Evolutionary conservation across 2,113 vertebrate genomes (phyloP).

Genomic region (Protobothrops mucrosquamatus): DNA sequence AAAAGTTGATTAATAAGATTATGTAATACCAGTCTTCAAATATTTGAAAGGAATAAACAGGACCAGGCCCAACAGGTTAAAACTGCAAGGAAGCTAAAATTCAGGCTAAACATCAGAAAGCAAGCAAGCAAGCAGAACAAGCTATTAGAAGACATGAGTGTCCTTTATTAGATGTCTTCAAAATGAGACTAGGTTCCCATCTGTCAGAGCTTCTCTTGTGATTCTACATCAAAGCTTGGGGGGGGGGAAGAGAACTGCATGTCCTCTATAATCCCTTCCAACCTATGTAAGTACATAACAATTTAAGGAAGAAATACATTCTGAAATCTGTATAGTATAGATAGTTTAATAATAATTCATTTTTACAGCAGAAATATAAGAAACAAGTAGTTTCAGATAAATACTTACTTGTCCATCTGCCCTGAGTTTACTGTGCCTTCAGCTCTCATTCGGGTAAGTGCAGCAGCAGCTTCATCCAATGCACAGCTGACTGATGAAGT

Average conservation of each 20-base stretch:
- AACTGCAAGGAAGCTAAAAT: too few species aligned
- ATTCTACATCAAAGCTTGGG: not conserved
- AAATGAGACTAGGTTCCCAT: too few species aligned
- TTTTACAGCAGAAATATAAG: not conserved
- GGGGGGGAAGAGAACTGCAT: not conserved
- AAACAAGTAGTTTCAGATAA: not conserved
- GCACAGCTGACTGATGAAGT: conserved; percentile 98
- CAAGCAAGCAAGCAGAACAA: too few species aligned
- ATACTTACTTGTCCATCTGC: conserved; percentile 97
- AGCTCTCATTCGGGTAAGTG: conserved; percentile 97
- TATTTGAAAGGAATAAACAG: too few species aligned
- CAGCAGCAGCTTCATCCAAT: conserved; percentile 97
- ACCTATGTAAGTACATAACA: not conserved
- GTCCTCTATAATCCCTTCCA: not conserved
- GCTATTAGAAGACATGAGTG: too few species aligned
- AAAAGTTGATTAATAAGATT: too few species aligned
- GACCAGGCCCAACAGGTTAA: too few species aligned
- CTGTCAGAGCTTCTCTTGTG: not conserved
- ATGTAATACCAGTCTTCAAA: too few species aligned
- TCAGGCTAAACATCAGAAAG: too few species aligned
- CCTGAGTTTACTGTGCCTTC: conserved; percentile 95
- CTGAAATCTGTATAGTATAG: not conserved
- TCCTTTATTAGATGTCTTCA: too few species aligned
- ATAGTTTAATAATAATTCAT: not conserved
- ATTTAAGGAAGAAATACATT: not conserved